A percentile compares a stretch with the other conserved stretches of the same genome.
Evolutionary conservation across 2,888 invertebrate species (phyloP).

Genomic region (Fabriciana adippe): DNA sequence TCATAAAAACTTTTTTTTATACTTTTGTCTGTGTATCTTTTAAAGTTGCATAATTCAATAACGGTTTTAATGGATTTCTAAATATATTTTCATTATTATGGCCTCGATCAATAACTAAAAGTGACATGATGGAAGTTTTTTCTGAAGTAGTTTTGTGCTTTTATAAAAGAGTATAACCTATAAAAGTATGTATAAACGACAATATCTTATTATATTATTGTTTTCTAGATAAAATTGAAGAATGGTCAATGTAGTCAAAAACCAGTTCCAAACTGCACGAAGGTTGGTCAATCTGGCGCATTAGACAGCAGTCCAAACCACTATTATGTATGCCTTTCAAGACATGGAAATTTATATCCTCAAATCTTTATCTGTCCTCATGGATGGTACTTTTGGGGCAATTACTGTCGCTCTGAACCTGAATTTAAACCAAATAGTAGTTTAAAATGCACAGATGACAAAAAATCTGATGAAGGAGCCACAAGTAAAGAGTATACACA

Average conservation of each 20-base stretch:
- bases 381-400: constrained; percentile 69
- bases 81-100: no score
- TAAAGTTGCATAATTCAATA: no score
- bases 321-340: constrained; percentile 69
- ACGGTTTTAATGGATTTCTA: no score
- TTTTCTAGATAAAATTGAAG: constrained; percentile 56
- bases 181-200: no score
- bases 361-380: constrained; percentile 75
- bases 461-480: background rate
- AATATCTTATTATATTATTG: background rate
- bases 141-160: no score
- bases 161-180: no score
- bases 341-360: constrained; percentile 54
- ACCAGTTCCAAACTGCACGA: constrained; percentile 61
- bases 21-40: no score
- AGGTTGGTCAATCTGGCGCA: constrained; percentile 61
- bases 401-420: constrained; percentile 63
- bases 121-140: no score
- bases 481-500: background rate
- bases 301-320: constrained; percentile 61
- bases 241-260: constrained; percentile 64
- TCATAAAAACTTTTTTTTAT: no score
- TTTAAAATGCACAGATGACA: background rate
- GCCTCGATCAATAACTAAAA: no score
- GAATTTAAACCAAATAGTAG: constrained; percentile 29